Evolutionary conservation across 2,888 invertebrate genomes (phyloP), one percentile per base, ranked within the genome.

Genomic region (Oscheius onirici): DNA sequence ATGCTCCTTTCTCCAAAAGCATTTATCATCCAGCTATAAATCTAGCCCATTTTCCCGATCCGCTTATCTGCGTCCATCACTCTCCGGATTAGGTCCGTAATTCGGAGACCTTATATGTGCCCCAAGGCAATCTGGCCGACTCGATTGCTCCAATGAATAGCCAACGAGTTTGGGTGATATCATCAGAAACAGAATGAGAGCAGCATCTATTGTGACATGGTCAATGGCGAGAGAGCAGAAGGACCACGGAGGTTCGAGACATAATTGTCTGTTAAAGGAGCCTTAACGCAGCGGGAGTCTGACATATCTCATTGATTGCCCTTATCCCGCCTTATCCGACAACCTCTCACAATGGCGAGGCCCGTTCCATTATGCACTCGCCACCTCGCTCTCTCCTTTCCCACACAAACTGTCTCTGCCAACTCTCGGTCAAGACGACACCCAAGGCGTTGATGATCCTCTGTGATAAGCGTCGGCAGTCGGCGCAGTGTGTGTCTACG

Each of bases 211-310:
- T 54, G 67, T 67, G 54, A 40, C 28, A 58, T 41, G 11, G 58
- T 40, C 58, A 41, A n/a, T 11, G 44, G 51, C 44, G 61, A 60
- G 60, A 46, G 24, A 69, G 51, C 34, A 40, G 20, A 44, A 26
- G 54, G 43, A 34, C 26, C 24, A 58, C 11, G 41, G 69, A 60
- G 69, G 46, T 13, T 22, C 46, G 44, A 69, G 58, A 69, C 69
- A 69, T 69, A 69, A 69, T 69, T 69, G 69, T 34, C 69, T 69
- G 69, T 69, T 69, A 69, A 69, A 69, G 69, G 69, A 60, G 69
- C 55, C 55, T 69, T 69, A 69, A 58, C 69, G 58, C 69, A 69
- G 69, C 69, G 69, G 69, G 69, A 49, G 26, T 41, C 15, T 52
- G 55, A 57, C 58, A 69, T 22, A 49, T 58, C 58, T 44, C 69